phyloP scores from a whole-genome alignment of 2,888 invertebrate species.

The Sympetrum striolatum region DNA sequence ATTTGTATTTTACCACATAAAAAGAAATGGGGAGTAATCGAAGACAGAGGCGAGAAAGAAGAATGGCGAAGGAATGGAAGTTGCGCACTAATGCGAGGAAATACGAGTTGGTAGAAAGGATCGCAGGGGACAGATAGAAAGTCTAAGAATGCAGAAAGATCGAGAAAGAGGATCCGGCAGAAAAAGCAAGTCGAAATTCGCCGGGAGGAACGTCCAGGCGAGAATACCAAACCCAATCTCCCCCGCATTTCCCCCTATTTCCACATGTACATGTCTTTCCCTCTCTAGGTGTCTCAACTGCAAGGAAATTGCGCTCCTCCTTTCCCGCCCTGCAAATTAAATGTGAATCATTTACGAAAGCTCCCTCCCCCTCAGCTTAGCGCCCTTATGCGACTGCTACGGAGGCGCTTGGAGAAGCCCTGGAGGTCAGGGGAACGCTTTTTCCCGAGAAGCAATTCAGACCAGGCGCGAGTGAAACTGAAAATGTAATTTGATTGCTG shows the following conservation, averaged over 20 bases:
- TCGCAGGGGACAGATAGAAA: background rate
- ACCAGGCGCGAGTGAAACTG: background rate
- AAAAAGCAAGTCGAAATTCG: background rate
- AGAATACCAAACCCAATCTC: constrained; percentile 6
- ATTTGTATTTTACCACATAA: background rate
- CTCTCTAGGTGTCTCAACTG: background rate
- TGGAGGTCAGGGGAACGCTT: background rate
- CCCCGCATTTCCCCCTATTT: background rate
- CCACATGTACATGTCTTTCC: background rate
- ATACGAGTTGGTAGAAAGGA: background rate
- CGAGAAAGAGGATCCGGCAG: background rate
- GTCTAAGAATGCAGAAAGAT: background rate
- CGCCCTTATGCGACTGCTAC: background rate
- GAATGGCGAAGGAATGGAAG: background rate
- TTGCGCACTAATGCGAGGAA: background rate
- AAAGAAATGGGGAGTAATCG: background rate
- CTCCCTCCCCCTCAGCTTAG: background rate
- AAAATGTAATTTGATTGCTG: background rate
- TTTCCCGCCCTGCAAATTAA: constrained; percentile 18
- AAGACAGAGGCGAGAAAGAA: background rate
- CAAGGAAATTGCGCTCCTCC: background rate
- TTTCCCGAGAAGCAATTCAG: background rate
- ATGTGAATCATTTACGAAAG: constrained; percentile 41
- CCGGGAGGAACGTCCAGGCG: background rate
- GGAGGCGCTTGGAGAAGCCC: background rate